Percentiles rank a stretch among this genome's conserved stretches.
Evolutionary conservation across 2,888 invertebrate genomes (phyloP).

Genomic region (Unio pictorum): DNA sequence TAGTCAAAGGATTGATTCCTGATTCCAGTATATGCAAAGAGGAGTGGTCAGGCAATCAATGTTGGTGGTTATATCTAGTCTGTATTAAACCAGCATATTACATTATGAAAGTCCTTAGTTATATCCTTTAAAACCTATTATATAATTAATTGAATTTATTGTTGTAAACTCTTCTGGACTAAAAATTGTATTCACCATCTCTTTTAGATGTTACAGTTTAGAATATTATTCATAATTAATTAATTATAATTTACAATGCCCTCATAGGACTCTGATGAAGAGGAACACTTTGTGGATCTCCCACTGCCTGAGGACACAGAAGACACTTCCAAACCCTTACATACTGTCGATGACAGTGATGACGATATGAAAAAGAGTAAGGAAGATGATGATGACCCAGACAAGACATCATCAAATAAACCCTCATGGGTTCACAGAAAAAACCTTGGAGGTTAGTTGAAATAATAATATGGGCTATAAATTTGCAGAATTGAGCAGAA

Average conservation of each 20-base stretch:
- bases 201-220: too few relatives aligned
- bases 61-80: too few relatives aligned
- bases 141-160: too few relatives aligned
- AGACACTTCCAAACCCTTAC: conserved; percentile 48
- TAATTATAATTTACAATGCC: not conserved
- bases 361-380: conserved; percentile 14
- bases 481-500: too few relatives aligned
- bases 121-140: too few relatives aligned
- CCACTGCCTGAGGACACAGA: conserved; percentile 55
- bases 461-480: not conserved
- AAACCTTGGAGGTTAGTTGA: conserved; percentile 45
- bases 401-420: conserved; percentile 18
- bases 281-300: conserved; percentile 71
- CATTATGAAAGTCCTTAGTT: too few relatives aligned
- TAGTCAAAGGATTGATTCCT: too few relatives aligned
- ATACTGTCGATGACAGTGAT: conserved; percentile 41
- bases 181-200: too few relatives aligned
- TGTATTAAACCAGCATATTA: too few relatives aligned
- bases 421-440: conserved; percentile 69
- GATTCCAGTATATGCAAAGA: too few relatives aligned
- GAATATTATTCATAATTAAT: not conserved
- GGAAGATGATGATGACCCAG: conserved; percentile 44
- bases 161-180: too few relatives aligned
- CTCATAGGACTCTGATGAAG: conserved; percentile 69
- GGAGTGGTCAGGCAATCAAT: too few relatives aligned